Base-by-base conservation (phyloP, 2,888 invertebrate species). In the Morpho achilles region DNA sequence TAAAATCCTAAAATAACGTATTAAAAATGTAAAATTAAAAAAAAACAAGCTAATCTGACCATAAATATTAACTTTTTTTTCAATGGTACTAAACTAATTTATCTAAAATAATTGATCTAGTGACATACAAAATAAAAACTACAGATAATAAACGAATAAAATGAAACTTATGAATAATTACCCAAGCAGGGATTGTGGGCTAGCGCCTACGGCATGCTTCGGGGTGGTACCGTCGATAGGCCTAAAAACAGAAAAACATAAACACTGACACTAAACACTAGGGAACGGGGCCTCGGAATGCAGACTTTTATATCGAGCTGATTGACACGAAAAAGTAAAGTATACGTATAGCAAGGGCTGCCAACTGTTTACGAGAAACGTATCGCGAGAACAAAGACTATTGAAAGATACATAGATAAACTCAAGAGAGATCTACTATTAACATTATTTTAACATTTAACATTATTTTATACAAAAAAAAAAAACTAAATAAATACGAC, bases 161-260 rank as follows among this genome's bases (percentile, higher is more conserved):
- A 59, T 61, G 56, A 65, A 63, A 56, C 61, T 45, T 47, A 72
- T 74, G 69, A 70, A 91, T 89, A 92, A 92, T 93, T 93, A 93
- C 93, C 93, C 93, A 86, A 93, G 92, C 82, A 87, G 84, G 84
- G 90, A 80, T 92, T 92, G 93, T 87, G 91, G 90, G 75, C 83
- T 90, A 87, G 87, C 89, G 74, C 87, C 89, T 88, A 91, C 89
- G 68, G 90, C 91, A 88, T 89, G 90, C 90, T 91, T 91, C 87
- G 90, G 89, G 60, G 90, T 84, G 68, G 87, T 86, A 77, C 88
- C 89, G 77, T 91, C 93, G 92, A 93, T 90, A 76, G 93, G 93
- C 92, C 93, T 93, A 93, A 88, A 93, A 93, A 87, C 84, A 87
- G 83, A 88, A 81, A 92, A 85, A 84, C 81, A 82, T 85, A 86